A percentile compares a stretch with the other conserved stretches of the same genome.
phyloP scores from a whole-genome alignment of 23 tunicate species.

The Ciona savignyi region DNA sequence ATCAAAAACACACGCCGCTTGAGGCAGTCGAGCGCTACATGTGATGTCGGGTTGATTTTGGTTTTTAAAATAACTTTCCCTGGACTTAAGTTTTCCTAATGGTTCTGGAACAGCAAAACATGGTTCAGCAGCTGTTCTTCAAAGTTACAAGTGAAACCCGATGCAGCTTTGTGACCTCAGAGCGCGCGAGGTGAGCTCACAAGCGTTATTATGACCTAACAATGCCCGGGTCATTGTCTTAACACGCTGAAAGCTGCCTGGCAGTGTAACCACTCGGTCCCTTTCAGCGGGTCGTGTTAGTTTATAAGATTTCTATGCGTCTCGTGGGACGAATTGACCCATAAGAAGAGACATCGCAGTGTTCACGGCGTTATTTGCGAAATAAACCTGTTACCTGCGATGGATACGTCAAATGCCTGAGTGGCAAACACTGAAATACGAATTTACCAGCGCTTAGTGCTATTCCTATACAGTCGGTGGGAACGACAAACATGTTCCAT shows the following conservation, averaged over 20 bases:
- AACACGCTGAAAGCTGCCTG: conserved; percentile 1
- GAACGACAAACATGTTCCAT: too few relatives aligned
- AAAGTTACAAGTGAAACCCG: neutral
- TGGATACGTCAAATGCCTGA: too few relatives aligned
- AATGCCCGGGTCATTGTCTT: neutral
- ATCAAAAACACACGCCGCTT: neutral
- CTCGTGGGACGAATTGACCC: neutral
- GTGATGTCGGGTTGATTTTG: too few relatives aligned
- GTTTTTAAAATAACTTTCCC: too few relatives aligned
- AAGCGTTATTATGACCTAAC: neutral
- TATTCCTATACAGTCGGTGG: too few relatives aligned
- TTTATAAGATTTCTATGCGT: neutral
- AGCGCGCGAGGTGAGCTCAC: neutral
- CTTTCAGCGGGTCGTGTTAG: neutral
- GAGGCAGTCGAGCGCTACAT: neutral
- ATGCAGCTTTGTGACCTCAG: neutral
- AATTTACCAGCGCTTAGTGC: too few relatives aligned
- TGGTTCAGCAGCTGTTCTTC: too few relatives aligned
- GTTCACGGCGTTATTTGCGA: neutral
- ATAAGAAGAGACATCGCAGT: neutral
- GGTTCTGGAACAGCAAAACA: neutral
- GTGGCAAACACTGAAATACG: too few relatives aligned
- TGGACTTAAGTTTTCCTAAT: too few relatives aligned
- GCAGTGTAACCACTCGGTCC: neutral
- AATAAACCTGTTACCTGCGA: too few relatives aligned